These are phyloP conservation scores for Daktulosphaira vitifoliae DNA, from an alignment of 1,140 invertebrate species.

Conservation along the genomic window DNA sequence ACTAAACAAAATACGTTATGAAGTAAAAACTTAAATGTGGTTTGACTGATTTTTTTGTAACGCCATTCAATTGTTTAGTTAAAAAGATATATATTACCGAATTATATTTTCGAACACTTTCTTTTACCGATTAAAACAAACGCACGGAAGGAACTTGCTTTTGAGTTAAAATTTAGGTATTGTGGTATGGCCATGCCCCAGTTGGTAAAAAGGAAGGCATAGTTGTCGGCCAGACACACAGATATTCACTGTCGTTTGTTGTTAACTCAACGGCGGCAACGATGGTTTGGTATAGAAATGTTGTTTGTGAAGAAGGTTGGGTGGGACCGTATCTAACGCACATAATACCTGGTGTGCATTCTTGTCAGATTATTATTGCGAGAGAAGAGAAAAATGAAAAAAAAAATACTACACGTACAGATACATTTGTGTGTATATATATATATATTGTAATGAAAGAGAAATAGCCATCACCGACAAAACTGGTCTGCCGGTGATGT, in stretches of 20 bases:
- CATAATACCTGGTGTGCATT: conserved; percentile 33
- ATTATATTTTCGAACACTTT: too few species aligned
- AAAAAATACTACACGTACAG: conserved; percentile 14
- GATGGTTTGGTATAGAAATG: conserved; percentile 17
- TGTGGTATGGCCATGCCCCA: too few species aligned
- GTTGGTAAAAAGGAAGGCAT: too few species aligned
- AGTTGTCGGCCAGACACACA: conserved; percentile 23
- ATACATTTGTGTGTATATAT: not conserved
- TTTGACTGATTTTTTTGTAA: too few species aligned
- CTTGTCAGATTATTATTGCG: conserved; percentile 33
- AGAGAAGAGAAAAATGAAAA: conserved; percentile 16
- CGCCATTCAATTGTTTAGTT: too few species aligned
- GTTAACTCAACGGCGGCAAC: not conserved
- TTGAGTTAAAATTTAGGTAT: too few species aligned
- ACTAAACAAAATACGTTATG: too few species aligned
- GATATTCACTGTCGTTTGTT: conserved; percentile 1
- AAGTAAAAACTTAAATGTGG: too few species aligned
- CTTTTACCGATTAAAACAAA: too few species aligned
- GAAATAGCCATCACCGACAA: conserved; percentile 27
- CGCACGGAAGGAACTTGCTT: too few species aligned
- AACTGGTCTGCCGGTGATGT: conserved; percentile 29
- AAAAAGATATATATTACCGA: too few species aligned
- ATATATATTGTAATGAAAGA: conserved; percentile 24
- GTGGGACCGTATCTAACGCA: conserved; percentile 33
- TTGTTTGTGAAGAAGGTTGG: conserved; percentile 20